Conservation (phyloP, 1,140 invertebrate species). For the Sinonovacula constricta region DNA sequence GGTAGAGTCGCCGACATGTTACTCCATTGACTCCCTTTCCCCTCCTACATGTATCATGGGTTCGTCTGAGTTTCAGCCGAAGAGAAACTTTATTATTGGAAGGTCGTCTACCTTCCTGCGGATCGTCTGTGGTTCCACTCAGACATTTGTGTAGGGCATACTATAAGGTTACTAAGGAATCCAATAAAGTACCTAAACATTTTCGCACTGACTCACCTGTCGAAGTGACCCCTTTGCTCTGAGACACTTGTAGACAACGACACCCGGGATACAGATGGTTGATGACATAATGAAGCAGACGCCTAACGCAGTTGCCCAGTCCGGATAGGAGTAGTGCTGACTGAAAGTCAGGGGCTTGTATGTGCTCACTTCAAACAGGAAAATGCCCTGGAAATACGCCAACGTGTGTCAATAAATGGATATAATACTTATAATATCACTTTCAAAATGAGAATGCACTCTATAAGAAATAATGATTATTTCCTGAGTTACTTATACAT, state of each 20-base stretch:
- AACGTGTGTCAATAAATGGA: too few species aligned
- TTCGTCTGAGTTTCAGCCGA: background rate
- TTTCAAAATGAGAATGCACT: too few species aligned
- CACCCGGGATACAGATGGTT: slow-evolving; percentile 1
- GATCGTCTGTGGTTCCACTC: too few species aligned
- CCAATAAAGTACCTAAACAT: background rate
- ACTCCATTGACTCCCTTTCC: too few species aligned
- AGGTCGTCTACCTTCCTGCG: too few species aligned
- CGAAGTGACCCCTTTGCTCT: slow-evolving; percentile 13
- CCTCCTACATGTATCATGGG: too few species aligned
- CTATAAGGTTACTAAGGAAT: background rate
- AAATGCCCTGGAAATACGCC: slow-evolving; percentile 28
- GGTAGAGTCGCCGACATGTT: too few species aligned
- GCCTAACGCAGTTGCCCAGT: slow-evolving; percentile 8
- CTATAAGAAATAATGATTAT: too few species aligned
- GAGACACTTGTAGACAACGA: background rate
- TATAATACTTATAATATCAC: too few species aligned
- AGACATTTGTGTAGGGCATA: too few species aligned
- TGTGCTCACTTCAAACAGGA: slow-evolving; percentile 16
- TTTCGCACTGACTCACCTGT: background rate
- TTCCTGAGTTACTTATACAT: too few species aligned
- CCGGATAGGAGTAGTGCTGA: slow-evolving; percentile 1
- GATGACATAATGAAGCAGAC: slow-evolving; percentile 18
- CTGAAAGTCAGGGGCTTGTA: slow-evolving; percentile 14
- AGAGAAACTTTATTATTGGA: background rate